Conservation (phyloP, 2,888 invertebrate species). For the Meta bourneti region DNA sequence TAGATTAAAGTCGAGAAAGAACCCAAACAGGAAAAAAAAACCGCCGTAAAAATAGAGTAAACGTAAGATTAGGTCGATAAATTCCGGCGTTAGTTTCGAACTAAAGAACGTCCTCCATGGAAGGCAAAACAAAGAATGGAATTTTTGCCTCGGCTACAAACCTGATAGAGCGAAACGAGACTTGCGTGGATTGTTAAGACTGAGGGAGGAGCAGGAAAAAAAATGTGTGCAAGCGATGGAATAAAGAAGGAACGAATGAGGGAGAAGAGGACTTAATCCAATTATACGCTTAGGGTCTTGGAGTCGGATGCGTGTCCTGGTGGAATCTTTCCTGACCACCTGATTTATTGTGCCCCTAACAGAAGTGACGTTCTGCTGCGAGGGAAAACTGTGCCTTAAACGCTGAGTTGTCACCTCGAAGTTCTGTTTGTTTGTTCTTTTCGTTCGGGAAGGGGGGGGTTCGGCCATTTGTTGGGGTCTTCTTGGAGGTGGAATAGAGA, state of each 20-base stretch:
- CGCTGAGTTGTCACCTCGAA: constrained; percentile 51
- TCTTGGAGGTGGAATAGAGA: neutral
- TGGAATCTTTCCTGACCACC: constrained; percentile 65
- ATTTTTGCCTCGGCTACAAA: constrained; percentile 46
- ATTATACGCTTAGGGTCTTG: constrained; percentile 70
- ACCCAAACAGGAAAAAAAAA: constrained; percentile 27
- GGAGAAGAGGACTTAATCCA: constrained; percentile 68
- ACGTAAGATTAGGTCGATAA: constrained; percentile 72
- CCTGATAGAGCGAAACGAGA: constrained; percentile 55
- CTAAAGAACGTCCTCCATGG: constrained; percentile 46
- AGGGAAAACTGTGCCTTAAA: constrained; percentile 56
- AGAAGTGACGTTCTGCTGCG: constrained; percentile 60
- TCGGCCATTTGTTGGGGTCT: neutral
- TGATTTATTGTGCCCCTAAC: constrained; percentile 65
- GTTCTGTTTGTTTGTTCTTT: neutral
- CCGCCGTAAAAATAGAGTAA: constrained; percentile 54
- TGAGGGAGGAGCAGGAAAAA: constrained; percentile 31
- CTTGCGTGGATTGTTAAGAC: no score
- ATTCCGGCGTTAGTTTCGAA: constrained; percentile 66
- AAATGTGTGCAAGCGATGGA: constrained; percentile 56
- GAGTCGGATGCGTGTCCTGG: constrained; percentile 38
- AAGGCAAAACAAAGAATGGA: constrained; percentile 62
- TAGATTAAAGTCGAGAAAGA: constrained; percentile 58
- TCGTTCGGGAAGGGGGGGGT: neutral
- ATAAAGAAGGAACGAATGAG: constrained; percentile 58